Base-by-base conservation (phyloP, 2,888 invertebrate genomes). In the Allygus modestus region DNA sequence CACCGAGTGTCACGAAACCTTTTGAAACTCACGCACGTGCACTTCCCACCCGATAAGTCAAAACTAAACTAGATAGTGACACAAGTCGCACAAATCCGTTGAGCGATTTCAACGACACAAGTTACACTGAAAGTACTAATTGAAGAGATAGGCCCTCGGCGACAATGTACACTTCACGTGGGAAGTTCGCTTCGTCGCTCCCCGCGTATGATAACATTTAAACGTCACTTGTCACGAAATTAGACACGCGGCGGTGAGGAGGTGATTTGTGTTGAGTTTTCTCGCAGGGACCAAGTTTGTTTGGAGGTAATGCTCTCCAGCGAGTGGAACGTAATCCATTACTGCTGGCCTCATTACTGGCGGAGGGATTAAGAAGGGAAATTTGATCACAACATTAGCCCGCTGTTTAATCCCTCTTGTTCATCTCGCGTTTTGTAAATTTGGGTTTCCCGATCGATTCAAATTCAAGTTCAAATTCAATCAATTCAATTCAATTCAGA, bases 351-450 rank as follows among this genome's bases (percentile, higher is more conserved):
- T 77, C 41, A 77, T 77, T 46, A 77, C 46, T 43, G 77, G 17
- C 1, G 77, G 46, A 5, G 15, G 77, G 77, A 77, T 77, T 77
- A 77, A 77, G 46, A 41, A 77, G 77, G 77, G 77, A 77, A 77
- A 77, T 77, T 77, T 77, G 77, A 77, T 77, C 77, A 77, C 77
- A 77, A 77, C 77, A 77, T 77, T 77, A 46, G 77, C 77, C 28
- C 46, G 20, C 12, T 1, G 23, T 1, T 26, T 77, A 77, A 77
- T 77, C 77, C 51, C 77, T 26, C 77, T 17, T 46, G 43, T 43
- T 26, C 26, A 17, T 77, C 41, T 65, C 4, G 31, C 28, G 28
- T 65, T 46, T 65, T 65, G 65, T 65, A 15, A 65, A 31, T 31
- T 65, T 15, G 23, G 7, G 20, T 54, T 54, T 54, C 11, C 54